A percentile compares a stretch with the other conserved stretches of the same genome.
phyloP scores from a whole-genome alignment of 2,113 vertebrate genomes.

The Nansenia antarctica region DNA sequence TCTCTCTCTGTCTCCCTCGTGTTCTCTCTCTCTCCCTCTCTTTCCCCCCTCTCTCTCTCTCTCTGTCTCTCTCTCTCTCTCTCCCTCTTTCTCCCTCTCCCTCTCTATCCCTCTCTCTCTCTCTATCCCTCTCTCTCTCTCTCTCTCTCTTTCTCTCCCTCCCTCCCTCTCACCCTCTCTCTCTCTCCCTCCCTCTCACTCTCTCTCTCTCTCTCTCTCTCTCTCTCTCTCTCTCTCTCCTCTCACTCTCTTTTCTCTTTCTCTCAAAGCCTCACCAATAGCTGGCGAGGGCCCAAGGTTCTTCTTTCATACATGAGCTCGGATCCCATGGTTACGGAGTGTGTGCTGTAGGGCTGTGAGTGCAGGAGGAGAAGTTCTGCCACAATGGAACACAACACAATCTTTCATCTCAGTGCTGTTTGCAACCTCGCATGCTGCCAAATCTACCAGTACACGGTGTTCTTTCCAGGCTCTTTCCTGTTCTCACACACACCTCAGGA shows the following conservation, averaged over 20 bases:
- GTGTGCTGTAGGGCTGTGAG: slow-evolving; percentile 3
- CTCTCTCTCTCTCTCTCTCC: neutral
- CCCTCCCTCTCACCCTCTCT: too few relatives aligned
- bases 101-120: too few relatives aligned
- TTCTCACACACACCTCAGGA: neutral
- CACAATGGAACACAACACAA: neutral
- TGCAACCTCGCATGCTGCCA: neutral
- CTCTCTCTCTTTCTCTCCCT: neutral
- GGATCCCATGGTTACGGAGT: slow-evolving; percentile 42
- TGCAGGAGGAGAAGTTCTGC: too few relatives aligned
- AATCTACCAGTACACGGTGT: too few relatives aligned
- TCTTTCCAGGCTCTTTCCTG: neutral
- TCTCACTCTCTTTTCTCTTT: neutral
- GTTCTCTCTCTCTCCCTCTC: slow-evolving; percentile 1
- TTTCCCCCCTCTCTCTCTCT: slow-evolving; percentile 1
- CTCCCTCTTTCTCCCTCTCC: neutral
- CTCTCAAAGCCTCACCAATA: neutral
- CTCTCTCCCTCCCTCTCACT: neutral
- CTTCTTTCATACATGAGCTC: slow-evolving; percentile 14
- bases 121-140: too few relatives aligned
- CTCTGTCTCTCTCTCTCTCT: neutral
- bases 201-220: slow-evolving; percentile 1
- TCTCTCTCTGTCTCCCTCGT: too few relatives aligned
- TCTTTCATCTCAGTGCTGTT: neutral
- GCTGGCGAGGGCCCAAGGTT: slow-evolving; percentile 12